Evolutionary conservation across 2,888 invertebrate genomes (phyloP).

Genomic region (Hypselothyrea guttata): DNA sequence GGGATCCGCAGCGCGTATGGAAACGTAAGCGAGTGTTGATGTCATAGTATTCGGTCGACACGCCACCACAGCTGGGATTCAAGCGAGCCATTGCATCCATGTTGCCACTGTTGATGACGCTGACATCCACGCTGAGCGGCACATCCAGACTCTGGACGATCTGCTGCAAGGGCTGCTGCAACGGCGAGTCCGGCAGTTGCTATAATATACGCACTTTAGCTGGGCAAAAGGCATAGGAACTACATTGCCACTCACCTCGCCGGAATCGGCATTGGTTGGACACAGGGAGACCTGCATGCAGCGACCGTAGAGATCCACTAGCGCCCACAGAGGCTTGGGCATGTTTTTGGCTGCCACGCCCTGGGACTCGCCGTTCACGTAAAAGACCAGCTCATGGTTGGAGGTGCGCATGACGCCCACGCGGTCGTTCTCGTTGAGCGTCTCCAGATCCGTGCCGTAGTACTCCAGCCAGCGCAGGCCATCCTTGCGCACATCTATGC

Average conservation of each 20-base stretch:
- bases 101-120: conserved; percentile 54
- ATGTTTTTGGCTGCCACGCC: conserved; percentile 91
- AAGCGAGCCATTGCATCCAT: conserved; percentile 40
- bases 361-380: conserved; percentile 93
- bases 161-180: conserved; percentile 64
- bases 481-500: conserved; percentile 92
- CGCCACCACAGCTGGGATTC: conserved; percentile 34
- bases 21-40: conserved; percentile 88
- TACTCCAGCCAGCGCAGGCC: conserved; percentile 91
- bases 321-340: conserved; percentile 88
- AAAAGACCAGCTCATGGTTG: conserved; percentile 92
- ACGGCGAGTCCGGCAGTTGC: conserved; percentile 54
- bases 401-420: conserved; percentile 92
- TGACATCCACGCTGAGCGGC: conserved; percentile 80
- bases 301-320: conserved; percentile 92
- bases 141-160: conserved; percentile 80
- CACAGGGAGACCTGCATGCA: conserved; percentile 89
- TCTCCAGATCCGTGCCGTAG: conserved; percentile 93
- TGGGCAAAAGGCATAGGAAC: no score
- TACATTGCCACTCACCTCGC: conserved; percentile 20
- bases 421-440: conserved; percentile 90
- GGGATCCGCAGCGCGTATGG: conserved; percentile 93
- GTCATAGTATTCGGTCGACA: conserved; percentile 71
- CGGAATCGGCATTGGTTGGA: conserved; percentile 27
- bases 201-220: no score